A percentile compares a stretch with the other conserved stretches of the same genome.
phyloP scores from a whole-genome alignment of 1,140 invertebrate genomes.

The Calosoma granatense region DNA sequence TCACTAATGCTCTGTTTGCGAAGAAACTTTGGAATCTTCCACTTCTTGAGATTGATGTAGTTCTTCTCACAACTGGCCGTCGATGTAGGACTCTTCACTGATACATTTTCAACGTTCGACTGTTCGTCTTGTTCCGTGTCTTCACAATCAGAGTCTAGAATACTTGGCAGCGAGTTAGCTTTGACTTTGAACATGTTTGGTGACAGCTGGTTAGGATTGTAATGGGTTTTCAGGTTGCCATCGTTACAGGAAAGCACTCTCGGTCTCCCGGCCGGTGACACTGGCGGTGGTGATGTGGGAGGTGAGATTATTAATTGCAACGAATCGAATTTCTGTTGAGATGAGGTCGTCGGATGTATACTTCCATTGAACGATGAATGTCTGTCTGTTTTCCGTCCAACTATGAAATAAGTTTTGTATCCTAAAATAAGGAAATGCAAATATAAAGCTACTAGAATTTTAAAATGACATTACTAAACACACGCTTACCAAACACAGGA shows the following conservation, averaged over 20 bases:
- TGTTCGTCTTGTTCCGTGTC: constrained; percentile 34
- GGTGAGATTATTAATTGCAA: constrained; percentile 47
- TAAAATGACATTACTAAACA: too few relatives aligned
- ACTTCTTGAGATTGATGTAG: constrained; percentile 47
- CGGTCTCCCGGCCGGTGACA: constrained; percentile 30
- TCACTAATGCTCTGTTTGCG: constrained; percentile 33
- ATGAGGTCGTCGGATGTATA: constrained; percentile 27
- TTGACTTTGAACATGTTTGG: constrained; percentile 52
- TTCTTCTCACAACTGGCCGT: constrained; percentile 46
- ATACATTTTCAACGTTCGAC: constrained; percentile 36
- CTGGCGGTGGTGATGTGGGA: constrained; percentile 36
- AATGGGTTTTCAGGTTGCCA: constrained; percentile 23
- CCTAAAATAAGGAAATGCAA: constrained; percentile 39
- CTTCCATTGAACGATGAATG: constrained; percentile 28
- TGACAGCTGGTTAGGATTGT: constrained; percentile 42
- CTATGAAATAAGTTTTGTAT: constrained; percentile 72
- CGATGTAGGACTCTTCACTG: constrained; percentile 28
- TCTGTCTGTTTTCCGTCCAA: constrained; percentile 39
- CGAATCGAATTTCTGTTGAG: constrained; percentile 36
- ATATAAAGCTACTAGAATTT: too few relatives aligned
- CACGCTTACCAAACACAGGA: constrained; percentile 69
- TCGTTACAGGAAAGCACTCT: constrained; percentile 30
- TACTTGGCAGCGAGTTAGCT: constrained; percentile 66
- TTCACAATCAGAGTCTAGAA: constrained; percentile 63
- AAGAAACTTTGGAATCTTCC: constrained; percentile 52